Evolutionary conservation across 2,888 invertebrate genomes (phyloP), one percentile per base, ranked within the genome.

Genomic region (Sthenelais limicola): DNA sequence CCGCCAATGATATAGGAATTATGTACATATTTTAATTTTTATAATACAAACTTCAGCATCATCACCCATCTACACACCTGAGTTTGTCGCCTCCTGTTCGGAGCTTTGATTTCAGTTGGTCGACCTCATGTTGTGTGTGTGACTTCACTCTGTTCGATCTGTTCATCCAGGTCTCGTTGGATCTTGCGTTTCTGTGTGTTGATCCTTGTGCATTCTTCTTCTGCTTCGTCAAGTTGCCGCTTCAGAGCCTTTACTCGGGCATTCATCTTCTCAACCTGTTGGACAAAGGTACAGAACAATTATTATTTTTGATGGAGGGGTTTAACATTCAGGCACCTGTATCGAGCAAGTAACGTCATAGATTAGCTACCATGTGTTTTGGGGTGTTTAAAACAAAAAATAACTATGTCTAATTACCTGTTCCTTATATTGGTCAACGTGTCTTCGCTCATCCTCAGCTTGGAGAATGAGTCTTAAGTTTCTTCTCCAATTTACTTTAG

Each of bases 381-480:
- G n/a, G n/a, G n/a, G n/a, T n/a, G n/a, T n/a, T n/a, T n/a, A n/a
- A n/a, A n/a, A n/a, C n/a, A n/a, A n/a, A n/a, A n/a, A n/a, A n/a
- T n/a, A n/a, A n/a, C n/a, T n/a, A n/a, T n/a, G n/a, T n/a, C n/a
- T n/a, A n/a, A n/a, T 51, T 38, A 96, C 94, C 91, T 98, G 97
- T 88, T 98, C 98, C 90, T 98, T 98, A 90, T 95, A 96, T 89
- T 98, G 98, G 88, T 99, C 98, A 71, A 96, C 94, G 87, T 96
- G 96, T 77, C 98, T 90, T 78, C 97, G 91, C 89, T 99, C 98
- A 88, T 99, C 98, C 86, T 99, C 99, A 79, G 97, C 91, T 89
- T 98, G 97, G 87, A 97, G 75, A 26, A 80, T 76, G 28, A 88
- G 75, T 73, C 89, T 97, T 97, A 86, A 97, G 89, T 85, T 95